A percentile compares a stretch with the other conserved stretches of the same genome.
These are phyloP conservation scores for Rhyacophila evoluta DNA, from an alignment of 2,888 invertebrate species.

Conservation along the genomic window DNA sequence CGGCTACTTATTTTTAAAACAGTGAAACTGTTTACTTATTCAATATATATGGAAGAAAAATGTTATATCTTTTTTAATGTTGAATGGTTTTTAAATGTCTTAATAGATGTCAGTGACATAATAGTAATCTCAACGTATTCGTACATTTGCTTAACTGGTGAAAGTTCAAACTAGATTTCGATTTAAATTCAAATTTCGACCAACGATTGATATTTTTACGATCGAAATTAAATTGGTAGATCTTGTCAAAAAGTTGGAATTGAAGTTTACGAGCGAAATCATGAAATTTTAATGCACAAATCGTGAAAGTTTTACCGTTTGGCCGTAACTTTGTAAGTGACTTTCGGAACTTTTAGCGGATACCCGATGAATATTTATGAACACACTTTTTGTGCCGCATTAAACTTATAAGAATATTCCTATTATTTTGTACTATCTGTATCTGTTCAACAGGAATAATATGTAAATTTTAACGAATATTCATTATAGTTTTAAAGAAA, in stretches of 20 bases:
- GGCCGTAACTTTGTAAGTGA: conserved; percentile 20
- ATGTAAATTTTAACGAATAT: conserved; percentile 9
- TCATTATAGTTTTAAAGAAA: not conserved
- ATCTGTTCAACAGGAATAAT: not conserved
- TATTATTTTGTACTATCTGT: not conserved
- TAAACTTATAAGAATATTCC: conserved; percentile 7
- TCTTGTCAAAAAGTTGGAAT: conserved; percentile 23
- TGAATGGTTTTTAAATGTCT: no score
- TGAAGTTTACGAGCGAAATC: conserved; percentile 10
- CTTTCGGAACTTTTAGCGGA: conserved; percentile 17
- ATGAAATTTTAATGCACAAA: conserved; percentile 27
- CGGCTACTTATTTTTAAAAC: no score
- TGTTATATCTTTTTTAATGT: no score
- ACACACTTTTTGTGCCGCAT: conserved; percentile 22
- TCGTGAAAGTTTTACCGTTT: conserved; percentile 28
- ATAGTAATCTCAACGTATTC: not conserved
- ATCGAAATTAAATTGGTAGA: conserved; percentile 23
- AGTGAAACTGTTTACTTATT: no score
- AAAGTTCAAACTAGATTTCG: not conserved
- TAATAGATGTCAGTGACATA: no score
- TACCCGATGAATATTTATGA: conserved; percentile 29
- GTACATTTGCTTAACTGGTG: no score
- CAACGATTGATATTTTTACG: conserved; percentile 16
- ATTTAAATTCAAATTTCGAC: conserved; percentile 7
- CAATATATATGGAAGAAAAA: no score